Base-by-base conservation (phyloP, 2,888 invertebrate genomes). In the Vesta saturnalis region DNA sequence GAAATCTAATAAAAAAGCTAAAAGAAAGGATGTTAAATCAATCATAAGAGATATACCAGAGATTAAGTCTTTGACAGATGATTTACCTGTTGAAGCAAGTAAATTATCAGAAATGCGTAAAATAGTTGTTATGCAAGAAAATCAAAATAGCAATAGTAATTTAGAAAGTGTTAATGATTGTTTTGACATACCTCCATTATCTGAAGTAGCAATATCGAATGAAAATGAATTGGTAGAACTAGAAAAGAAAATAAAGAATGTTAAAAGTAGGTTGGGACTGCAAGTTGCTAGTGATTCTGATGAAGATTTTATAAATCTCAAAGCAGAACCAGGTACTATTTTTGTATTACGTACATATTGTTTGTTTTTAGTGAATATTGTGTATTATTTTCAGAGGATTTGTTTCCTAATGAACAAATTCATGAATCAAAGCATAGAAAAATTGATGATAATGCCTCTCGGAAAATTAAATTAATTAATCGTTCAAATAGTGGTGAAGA, bases 221-320 rank as follows among this genome's bases (percentile, higher is more conserved):
- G 83, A 87, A 39, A 84, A 84, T 10, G 86, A 87, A 74, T 79
- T 88, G 61, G 84, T 85, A 21, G 85, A 86, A 74, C 88, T 91
- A 73, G 91, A 91, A 83, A 88, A 87, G 71, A 89, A 90, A 82
- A 91, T 91, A 60, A 85, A 83, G 74, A 86, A 82, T 63, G 87
- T 87, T 8, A 87, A 87, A 76, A 86, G 84, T 72, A 84, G 88
- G 71, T 78, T 88, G 66, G 86, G 86, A 4, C 79, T 86, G 65
- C 71, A 80, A 58, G 80, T 88, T 47, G 86, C 87, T 72, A 87
- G 87, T 69, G 88, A 88, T 82, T 88, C 87, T 3, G 89, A 89
- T 79, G 90, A 90, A 72, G 91, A 91, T 79, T 89, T 89, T 78
- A 83, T 89, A 35, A 90, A 89, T 81, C 86, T 91, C 23, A 87